Percentiles rank a stretch among this genome's conserved stretches.
Evolutionary conservation across 2,113 vertebrate genomes (phyloP).

Genomic region (Poecile atricapillus): DNA sequence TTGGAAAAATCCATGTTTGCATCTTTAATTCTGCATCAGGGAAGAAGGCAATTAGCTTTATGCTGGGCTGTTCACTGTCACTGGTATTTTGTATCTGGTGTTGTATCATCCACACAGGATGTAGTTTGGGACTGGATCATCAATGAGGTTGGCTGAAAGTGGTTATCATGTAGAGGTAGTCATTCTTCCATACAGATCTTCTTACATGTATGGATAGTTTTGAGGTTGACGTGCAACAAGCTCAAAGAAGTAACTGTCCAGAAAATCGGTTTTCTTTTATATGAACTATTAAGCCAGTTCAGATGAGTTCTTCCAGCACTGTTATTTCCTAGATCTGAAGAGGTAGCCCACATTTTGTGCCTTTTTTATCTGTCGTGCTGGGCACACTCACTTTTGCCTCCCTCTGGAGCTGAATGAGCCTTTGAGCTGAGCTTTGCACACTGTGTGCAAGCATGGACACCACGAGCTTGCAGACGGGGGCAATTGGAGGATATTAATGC

Average conservation of each 20-base stretch:
- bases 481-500: not conserved
- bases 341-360: not conserved
- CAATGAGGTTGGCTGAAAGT: not conserved
- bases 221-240: not conserved
- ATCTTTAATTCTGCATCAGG: not conserved
- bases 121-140: not conserved
- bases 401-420: not conserved
- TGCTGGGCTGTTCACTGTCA: not conserved
- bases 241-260: not conserved
- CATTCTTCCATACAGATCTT: not conserved
- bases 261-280: not conserved
- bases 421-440: not conserved
- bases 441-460: not conserved
- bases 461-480: not conserved
- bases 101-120: not conserved
- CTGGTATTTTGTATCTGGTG: not conserved
- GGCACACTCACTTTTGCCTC: not conserved
- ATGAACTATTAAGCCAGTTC: not conserved
- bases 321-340: not conserved
- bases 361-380: not conserved
- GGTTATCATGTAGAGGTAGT: not conserved
- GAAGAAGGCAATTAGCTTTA: not conserved
- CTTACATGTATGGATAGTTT: rapidly evolving
- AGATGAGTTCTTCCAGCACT: not conserved
- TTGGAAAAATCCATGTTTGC: not conserved